Base-by-base conservation (phyloP, 2,888 invertebrate genomes). In the Alcis repandata region DNA sequence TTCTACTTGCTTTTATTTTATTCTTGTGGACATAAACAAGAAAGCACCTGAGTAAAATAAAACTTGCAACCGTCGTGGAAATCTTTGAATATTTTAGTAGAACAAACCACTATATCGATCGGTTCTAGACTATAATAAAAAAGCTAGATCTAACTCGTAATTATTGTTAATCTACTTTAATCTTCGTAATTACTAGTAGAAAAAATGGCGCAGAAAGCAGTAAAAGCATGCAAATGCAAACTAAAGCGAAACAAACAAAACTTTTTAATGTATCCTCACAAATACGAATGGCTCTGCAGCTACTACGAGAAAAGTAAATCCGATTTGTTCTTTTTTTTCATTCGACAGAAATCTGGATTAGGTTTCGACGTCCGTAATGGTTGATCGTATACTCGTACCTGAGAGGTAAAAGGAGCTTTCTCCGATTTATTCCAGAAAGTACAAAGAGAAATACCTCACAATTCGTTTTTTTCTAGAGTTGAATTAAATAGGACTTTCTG, bases 291-390 rank as follows among this genome's bases (percentile, higher is more conserved):
- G 22, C 3, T 27, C 27, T 32, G n/a, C n/a, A 27, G 22, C 38
- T 27, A 19, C 48, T 4, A 11, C 2, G 32, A 59, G 49, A 40
- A 27, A 46, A 41, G 45, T 10, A 52, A 57, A 63, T 43, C 62
- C 56, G 66, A 65, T 66, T 64, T 38, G 4, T 52, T 63, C 59
- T 10, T 32, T 32, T 32, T 59, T 66, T 63, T 60, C 56, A 41
- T 19, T 51, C 58, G 41, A 36, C 56, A 41, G 49, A 60, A 64
- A 63, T 61, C 67, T 63, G 68, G 63, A 66, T 68, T 66, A 68
- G 43, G 59, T 46, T 66, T 32, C 57, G 46, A 38, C 49, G 48
- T 54, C 36, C 51, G 40, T 65, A 67, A 64, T 65, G 49, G 57
- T 49, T 51, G 61, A 43, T 48, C 38, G 57, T 56, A 48, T 59